Percentiles rank a stretch among this genome's conserved stretches.
Evolutionary conservation across 23 tunicate genomes (phyloP).

Genomic region (Diplosoma virens): DNA sequence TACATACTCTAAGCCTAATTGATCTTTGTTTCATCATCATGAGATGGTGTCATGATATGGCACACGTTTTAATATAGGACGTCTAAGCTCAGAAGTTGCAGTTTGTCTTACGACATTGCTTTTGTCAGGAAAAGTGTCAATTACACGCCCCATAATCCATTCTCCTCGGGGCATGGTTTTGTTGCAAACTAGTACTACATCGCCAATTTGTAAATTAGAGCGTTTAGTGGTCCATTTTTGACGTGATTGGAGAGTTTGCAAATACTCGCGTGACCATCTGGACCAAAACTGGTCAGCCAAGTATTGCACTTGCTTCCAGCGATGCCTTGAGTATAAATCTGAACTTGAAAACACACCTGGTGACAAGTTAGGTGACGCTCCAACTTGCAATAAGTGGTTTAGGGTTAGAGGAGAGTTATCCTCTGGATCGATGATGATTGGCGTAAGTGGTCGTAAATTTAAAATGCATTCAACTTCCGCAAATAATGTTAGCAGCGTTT

Average conservation of each 20-base stretch:
- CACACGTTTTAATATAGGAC: too few species aligned
- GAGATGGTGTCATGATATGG: too few species aligned
- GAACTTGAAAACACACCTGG: conserved; percentile 1
- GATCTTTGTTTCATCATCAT: too few species aligned
- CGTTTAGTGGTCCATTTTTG: conserved; percentile 8
- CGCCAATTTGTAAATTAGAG: not conserved
- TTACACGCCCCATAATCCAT: too few species aligned
- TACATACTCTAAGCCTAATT: too few species aligned
- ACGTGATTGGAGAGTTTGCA: not conserved
- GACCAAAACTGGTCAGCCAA: conserved; percentile 26
- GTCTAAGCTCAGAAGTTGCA: too few species aligned
- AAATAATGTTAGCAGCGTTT: too few species aligned
- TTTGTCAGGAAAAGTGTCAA: too few species aligned
- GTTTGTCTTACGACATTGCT: too few species aligned
- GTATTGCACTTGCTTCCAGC: conserved; percentile 22
- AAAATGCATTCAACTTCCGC: too few species aligned
- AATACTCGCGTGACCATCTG: conserved; percentile 9
- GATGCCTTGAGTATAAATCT: not conserved
- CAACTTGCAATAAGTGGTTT: not conserved
- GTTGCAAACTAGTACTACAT: not conserved
- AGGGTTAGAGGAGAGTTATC: not conserved
- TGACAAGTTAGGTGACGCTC: not conserved
- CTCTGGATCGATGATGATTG: too few species aligned
- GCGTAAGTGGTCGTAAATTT: too few species aligned
- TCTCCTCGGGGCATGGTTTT: not conserved